These are phyloP conservation scores for Hybognathus amarus DNA, from an alignment of 2,797 vertebrate genomes.

Conservation along the genomic window DNA sequence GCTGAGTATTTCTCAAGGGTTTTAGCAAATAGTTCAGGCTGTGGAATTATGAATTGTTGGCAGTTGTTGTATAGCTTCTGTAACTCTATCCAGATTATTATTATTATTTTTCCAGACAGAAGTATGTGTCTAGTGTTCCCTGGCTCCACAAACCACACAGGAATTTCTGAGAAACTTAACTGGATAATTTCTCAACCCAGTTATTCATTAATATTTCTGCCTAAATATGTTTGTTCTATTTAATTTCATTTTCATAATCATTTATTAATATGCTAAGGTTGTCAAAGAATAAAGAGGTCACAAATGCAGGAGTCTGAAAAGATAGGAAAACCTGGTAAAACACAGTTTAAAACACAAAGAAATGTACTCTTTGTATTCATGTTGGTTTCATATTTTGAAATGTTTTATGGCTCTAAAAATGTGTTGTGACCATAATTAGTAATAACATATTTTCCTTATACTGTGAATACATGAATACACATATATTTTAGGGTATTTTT, in stretches of 20 bases:
- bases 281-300: neutral
- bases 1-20: neutral
- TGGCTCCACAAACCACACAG: neutral
- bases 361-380: neutral
- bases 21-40: constrained; percentile 19
- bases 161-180: constrained; percentile 4
- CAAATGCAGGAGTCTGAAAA: neutral
- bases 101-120: constrained; percentile 1
- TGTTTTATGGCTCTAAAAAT: neutral
- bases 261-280: neutral
- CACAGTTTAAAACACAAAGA: neutral
- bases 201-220: neutral
- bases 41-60: constrained; percentile 22
- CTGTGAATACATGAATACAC: too few relatives aligned
- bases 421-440: neutral
- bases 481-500: neutral
- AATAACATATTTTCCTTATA: neutral
- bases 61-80: neutral
- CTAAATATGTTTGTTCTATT: neutral
- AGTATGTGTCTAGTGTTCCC: constrained; percentile 19
- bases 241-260: neutral
- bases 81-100: neutral
- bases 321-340: neutral
- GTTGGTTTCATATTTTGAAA: constrained; percentile 6
- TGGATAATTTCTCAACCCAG: neutral